These are phyloP conservation scores for Pachyseris speciosa DNA, from an alignment of 64 coral and sea anemone species.

Conservation along the genomic window DNA sequence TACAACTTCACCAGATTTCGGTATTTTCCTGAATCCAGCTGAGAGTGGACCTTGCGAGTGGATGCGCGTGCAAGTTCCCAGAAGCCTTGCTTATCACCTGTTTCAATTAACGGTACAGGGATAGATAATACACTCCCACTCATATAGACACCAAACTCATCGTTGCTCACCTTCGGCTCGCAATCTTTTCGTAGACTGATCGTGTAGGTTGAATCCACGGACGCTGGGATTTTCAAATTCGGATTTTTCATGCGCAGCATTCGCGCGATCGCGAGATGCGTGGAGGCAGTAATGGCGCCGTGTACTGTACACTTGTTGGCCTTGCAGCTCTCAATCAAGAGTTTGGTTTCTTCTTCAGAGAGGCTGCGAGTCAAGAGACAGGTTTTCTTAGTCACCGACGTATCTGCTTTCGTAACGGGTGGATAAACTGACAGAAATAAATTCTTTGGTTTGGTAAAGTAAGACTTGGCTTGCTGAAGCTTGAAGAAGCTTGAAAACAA, in stretches of 20 bases:
- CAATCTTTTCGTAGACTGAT: slow-evolving; percentile 62
- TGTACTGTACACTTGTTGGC: slow-evolving; percentile 60
- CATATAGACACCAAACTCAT: slow-evolving; percentile 71
- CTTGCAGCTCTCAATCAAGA: slow-evolving; percentile 47
- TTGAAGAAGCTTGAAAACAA: slow-evolving; percentile 54
- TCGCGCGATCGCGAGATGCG: slow-evolving; percentile 47
- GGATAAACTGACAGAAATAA: slow-evolving; percentile 57
- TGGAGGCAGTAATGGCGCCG: slow-evolving; percentile 46
- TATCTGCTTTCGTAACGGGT: slow-evolving; percentile 27
- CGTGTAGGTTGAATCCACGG: slow-evolving; percentile 38
- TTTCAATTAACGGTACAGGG: slow-evolving; percentile 12
- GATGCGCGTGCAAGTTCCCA: slow-evolving; percentile 78
- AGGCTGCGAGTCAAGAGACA: slow-evolving; percentile 37
- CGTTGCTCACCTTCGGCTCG: slow-evolving; percentile 44
- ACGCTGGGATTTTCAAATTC: neutral
- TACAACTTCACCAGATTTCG: slow-evolving; percentile 54
- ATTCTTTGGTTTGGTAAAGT: slow-evolving; percentile 63
- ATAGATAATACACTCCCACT: slow-evolving; percentile 27
- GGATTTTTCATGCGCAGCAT: slow-evolving; percentile 42
- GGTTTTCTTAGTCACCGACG: slow-evolving; percentile 58
- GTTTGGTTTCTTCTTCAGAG: slow-evolving; percentile 49
- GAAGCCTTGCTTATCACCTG: slow-evolving; percentile 38
- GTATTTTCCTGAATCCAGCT: slow-evolving; percentile 35
- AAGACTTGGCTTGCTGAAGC: slow-evolving; percentile 20
- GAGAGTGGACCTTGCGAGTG: slow-evolving; percentile 45